Evolutionary conservation across 2,113 vertebrate genomes (phyloP), one percentile per base, ranked within the genome.

Genomic region (Pomatostomus ruficeps): DNA sequence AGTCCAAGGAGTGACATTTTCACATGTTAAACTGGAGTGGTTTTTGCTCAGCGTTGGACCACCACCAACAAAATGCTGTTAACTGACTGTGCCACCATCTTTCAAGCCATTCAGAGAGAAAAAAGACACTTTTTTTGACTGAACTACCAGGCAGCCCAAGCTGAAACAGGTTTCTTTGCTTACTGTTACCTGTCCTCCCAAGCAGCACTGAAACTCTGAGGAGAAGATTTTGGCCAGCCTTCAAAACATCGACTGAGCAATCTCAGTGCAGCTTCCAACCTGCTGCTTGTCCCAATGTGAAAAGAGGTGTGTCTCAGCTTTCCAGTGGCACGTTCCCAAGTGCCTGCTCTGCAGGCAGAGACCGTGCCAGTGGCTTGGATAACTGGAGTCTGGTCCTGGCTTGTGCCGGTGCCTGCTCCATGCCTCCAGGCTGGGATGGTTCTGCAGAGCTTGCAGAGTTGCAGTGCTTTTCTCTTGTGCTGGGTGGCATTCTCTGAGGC

Each of bases 231-330:
- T 88, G 49, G 18, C 51, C 25, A 28, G 4, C 26, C 14, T 57
- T 66, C 54, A 79, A 17, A 68, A 48, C 0, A 0, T 51, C 23
- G 22, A 17, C 40, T 19, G 23, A 17, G 17, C 38, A 52, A 33
- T 48, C 42, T 84, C 36, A 42, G n/a, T 12, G 23, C 77, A 72
- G 48, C 45, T 51, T 55, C 75, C 65, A 46, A 40, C 19, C 66
- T 57, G 11, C 12, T 10, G 4, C 20, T 81, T 40, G 28, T 40
- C 65, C 48, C 1, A 1, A 1, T 4, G 7, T 2, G 42, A 36
- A 54, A 61, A n/a, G 18, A 42, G 63, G 20, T 3, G 20, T 3
- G 24, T 22, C 20, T 78, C 35, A 36, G 33, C 28, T 86, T 93
- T 66, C 29, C 67, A 43, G 2, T 21, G 51, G 8, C 3, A 1